A percentile compares a stretch with the other conserved stretches of the same genome.
phyloP scores from a whole-genome alignment of 92 coral and sea anemone species.

The Zoanthus solanderi region DNA sequence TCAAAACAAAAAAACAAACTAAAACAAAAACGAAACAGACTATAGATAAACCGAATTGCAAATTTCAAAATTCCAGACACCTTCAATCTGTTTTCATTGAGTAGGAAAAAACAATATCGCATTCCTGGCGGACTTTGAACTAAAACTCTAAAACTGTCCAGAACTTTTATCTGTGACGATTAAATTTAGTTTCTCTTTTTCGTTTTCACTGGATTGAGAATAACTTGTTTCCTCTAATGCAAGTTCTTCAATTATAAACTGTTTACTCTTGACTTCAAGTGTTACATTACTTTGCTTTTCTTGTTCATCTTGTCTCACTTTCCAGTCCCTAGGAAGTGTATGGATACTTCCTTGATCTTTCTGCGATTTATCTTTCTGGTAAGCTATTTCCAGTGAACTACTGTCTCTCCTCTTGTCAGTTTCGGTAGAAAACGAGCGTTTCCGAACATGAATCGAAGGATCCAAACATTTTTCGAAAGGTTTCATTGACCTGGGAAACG shows the following conservation, averaged over 20 bases:
- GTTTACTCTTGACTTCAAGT: neutral
- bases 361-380: neutral
- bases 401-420: neutral
- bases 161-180: neutral
- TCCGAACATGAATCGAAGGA: conserved; percentile 63
- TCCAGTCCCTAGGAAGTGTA: conserved; percentile 17
- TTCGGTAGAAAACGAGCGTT: conserved; percentile 82
- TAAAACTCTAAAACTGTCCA: neutral
- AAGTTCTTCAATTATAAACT: conserved; percentile 30
- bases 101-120: neutral
- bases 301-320: neutral
- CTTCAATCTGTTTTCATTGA: neutral
- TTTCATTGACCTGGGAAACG: conserved; percentile 73
- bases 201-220: neutral
- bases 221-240: neutral
- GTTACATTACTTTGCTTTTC: neutral
- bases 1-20: neutral
- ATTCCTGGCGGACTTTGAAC: neutral
- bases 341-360: neutral
- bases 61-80: neutral
- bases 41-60: neutral
- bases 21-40: neutral
- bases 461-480: conserved; percentile 36
- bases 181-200: conserved; percentile 4
- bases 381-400: neutral